Evolutionary conservation across 2,797 vertebrate species (phyloP).

Genomic region (Acrossocheilus wenchowensis): DNA sequence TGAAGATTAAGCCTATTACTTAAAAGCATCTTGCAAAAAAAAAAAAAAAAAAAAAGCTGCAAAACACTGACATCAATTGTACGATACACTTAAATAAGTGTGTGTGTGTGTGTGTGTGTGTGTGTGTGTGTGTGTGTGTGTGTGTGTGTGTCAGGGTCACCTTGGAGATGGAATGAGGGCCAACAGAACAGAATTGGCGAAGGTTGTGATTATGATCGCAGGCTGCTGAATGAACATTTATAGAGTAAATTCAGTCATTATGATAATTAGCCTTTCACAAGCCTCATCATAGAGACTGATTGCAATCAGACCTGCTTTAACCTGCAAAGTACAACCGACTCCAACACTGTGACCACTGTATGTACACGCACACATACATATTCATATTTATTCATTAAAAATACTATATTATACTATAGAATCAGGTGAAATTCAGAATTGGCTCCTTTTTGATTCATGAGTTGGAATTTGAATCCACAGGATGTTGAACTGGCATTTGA

Average conservation of each 20-base stretch:
- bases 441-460: neutral
- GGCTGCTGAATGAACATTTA: constrained; percentile 56
- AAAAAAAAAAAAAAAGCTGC: neutral
- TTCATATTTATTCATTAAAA: neutral
- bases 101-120: neutral
- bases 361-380: neutral
- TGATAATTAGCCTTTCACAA: constrained; percentile 67
- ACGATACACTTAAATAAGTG: neutral
- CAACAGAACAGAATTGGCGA: constrained; percentile 1
- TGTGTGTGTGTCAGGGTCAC: constrained; percentile 13
- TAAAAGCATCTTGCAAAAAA: neutral
- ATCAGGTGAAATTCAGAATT: neutral
- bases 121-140: too few species aligned
- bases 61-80: neutral
- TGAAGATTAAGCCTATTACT: neutral
- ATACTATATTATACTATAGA: neutral
- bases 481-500: neutral
- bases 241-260: constrained; percentile 60
- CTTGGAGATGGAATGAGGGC: constrained; percentile 8
- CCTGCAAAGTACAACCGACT: neutral
- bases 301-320: constrained; percentile 72
- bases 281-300: constrained; percentile 70
- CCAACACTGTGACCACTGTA: neutral
- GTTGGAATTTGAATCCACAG: neutral
- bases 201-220: constrained; percentile 34